Evolutionary conservation across 1,140 invertebrate species (phyloP), one percentile per base, ranked within the genome.

Genomic region (Latrodectus geometricus): DNA sequence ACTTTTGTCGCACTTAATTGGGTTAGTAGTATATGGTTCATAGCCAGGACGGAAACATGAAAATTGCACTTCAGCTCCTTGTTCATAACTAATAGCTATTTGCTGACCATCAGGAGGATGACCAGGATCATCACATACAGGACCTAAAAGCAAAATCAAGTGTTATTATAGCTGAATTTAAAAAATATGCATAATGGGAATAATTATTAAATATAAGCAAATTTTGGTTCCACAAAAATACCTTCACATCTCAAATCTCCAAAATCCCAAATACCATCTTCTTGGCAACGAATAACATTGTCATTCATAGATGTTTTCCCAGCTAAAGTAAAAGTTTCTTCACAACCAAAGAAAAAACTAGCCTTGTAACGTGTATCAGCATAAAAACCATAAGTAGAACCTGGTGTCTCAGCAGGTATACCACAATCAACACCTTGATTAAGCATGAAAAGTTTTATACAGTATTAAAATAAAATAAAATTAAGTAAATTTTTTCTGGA

Each of bases 241-340:
- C 88, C 97, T 93, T 98, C 97, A 90, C 98, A 99, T 73, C 97
- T 93, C 20, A 99, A 92, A 91, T 98, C 96, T 12, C 97, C 97
- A 91, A 99, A 98, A 92, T 99, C 98, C 98, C 98, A 99, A 76
- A 96, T 95, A 9, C 96, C 96, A 90, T 97, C 97, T 4, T 94
- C 94, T 92, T 96, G 95, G 91, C 97, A 99, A 56, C 95, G 94
- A 0, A 99, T 97, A 21, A 97, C 95, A 90, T 97, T 97, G 89
- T 99, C 97, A 88, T 97, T 95, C 88, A 95, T 95, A 56, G 94
- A 95, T 0, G 96, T 97, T 92, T 98, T 96, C 7, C 97, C 97
- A 49, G 96, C 97, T 35, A 98, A 91, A 90, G 96, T 97, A 90
- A 98, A 98, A 0, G 97, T 98, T 89, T 98, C 96, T 92, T 98